phyloP scores from a whole-genome alignment of 1,140 invertebrate genomes.

The Condylostylus longicornis region DNA sequence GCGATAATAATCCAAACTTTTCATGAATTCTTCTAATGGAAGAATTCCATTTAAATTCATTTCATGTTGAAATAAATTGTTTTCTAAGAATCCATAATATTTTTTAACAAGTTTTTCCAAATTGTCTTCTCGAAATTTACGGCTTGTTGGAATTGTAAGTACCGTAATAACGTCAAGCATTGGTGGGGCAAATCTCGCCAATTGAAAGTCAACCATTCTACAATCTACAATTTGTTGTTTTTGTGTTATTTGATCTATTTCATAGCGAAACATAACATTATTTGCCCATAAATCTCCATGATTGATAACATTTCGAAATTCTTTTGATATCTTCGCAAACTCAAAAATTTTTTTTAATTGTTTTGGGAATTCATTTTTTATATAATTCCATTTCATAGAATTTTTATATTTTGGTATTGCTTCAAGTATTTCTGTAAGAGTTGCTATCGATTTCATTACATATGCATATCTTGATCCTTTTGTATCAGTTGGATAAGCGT shows the following conservation, averaged over 20 bases:
- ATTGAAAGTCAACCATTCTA: constrained; percentile 46
- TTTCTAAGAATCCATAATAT: constrained; percentile 34
- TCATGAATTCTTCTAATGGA: constrained; percentile 26
- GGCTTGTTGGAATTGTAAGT: constrained; percentile 36
- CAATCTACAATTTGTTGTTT: constrained; percentile 32
- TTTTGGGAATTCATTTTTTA: constrained; percentile 20
- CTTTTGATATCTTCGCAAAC: constrained; percentile 33
- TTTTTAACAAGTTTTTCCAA: constrained; percentile 31
- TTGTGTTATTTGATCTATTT: constrained; percentile 23
- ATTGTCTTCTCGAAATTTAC: constrained; percentile 31
- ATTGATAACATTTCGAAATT: constrained; percentile 38
- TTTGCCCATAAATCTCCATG: constrained; percentile 48
- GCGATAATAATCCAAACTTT: constrained; percentile 32
- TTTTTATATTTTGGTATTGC: constrained; percentile 21
- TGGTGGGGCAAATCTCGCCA: constrained; percentile 38
- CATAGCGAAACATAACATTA: constrained; percentile 45
- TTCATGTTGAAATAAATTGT: constrained; percentile 25
- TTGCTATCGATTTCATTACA: constrained; percentile 32
- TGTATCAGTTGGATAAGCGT: constrained; percentile 29
- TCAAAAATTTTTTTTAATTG: constrained; percentile 32
- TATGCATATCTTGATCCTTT: constrained; percentile 28
- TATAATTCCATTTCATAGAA: constrained; percentile 20
- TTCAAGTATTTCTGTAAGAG: constrained; percentile 34
- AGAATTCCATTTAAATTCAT: constrained; percentile 31
- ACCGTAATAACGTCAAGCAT: constrained; percentile 36